Base-by-base conservation (phyloP, 1,140 invertebrate genomes). In the Lordiphosa collinella region DNA sequence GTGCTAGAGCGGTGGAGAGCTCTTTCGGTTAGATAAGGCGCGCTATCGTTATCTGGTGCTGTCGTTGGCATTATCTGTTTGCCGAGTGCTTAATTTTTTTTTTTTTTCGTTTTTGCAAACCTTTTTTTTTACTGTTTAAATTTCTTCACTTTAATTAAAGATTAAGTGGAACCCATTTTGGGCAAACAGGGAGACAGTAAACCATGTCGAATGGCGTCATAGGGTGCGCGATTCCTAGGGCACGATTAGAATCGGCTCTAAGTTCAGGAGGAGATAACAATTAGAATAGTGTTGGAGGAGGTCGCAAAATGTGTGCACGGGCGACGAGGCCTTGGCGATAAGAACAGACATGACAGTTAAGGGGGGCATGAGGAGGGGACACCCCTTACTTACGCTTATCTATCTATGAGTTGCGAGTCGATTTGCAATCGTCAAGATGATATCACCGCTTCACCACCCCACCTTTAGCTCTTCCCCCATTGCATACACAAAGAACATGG, bases 51-150 rank as follows among this genome's bases (percentile, higher is more conserved):
- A 72, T 74, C 78, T 62, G 36, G 44, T 44, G 12, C 25, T 25
- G 41, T 43, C 46, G 50, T 43, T 16, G 34, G 68, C 49, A 69
- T 85, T 76, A 72, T 64, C 50, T 76, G 76, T 84, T 71, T 71
- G 76, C 58, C 72, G 50, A 76, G 61, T 72, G 37, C 67, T 82
- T 78, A 64, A 65, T 46, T 44, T 48, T 54, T 59, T 29, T 36
- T 52, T 53, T 53, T 36, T 60, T 48, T 29, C 54, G 41, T 62
- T 50, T 59, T 34, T 58, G 52, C 57, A 67, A 64, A 55, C 62
- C 54, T 61, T 70, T 69, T 44, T 48, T 40, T 49, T 14, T 47
- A 14, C 14, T 43, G 25, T 44, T 53, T 44, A 64, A 44, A 36
- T 51, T 29, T 36, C 38, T 52, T 37, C 71, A 73, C 60, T 69